Base-by-base conservation (phyloP, 1,140 invertebrate species). In the Bombus affinis region DNA sequence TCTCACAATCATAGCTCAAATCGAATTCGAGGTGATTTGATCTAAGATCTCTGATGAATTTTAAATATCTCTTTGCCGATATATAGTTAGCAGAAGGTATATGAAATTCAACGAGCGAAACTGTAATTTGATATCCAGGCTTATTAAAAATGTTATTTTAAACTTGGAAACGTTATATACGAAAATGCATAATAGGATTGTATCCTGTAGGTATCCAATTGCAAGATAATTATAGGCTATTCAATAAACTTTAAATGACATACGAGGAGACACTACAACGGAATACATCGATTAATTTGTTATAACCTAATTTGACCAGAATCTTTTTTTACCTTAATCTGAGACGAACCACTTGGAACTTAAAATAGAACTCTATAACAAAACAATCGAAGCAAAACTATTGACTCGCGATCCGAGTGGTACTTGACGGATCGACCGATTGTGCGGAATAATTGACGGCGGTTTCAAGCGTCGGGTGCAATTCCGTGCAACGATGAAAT, bases 401-500 rank as follows among this genome's bases (percentile, higher is more conserved):
- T 44, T 10, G 42, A 71, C 47, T 74, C 37, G 71, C 28, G 44
- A 68, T 81, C 37, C 32, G 25, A 80, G 39, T 32, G 37, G 25
- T 81, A 42, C 84, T 75, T 85, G 79, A 81, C 79, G 68, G 53
- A 84, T 80, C 57, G 76, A 70, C 53, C 66, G 85, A 81, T 84
- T 65, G 77, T 57, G 70, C 59, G 70, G 68, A 89, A 87, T 89
- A 89, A 90, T 90, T 87, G 78, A 81, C 78, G 70, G 39, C 73
- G 70, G 82, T 87, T 89, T 89, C 85, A 44, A 75, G 57, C 74
- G 70, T 79, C 37, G 66, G 74, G 37, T 53, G 75, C 78, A 81
- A 87, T 87, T 87, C 85, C 39, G 35, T 79, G 59, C 32, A 65
- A 66, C 77, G 44, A 47, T 68, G 81, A 86, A 86, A 85, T 85